Percentiles rank a stretch among this genome's conserved stretches.
phyloP scores from a whole-genome alignment of 2,797 vertebrate species.

The Babyrousa celebensis region DNA sequence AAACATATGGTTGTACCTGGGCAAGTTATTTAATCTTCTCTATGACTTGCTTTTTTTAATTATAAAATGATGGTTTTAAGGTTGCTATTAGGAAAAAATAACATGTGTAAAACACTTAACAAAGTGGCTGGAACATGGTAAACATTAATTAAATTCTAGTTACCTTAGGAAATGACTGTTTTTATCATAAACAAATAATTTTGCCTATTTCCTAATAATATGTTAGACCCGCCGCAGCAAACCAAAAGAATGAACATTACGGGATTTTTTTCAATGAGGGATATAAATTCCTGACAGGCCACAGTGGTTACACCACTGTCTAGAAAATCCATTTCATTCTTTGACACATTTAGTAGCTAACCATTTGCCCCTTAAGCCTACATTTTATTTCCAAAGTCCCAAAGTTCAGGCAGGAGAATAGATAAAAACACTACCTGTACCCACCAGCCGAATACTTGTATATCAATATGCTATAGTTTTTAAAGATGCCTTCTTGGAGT shows the following conservation, averaged over 20 bases:
- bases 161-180: slow-evolving; percentile 26
- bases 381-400: slow-evolving; percentile 13
- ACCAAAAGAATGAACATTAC: not conserved
- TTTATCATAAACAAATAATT: slow-evolving; percentile 34
- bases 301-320: not conserved
- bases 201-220: slow-evolving; percentile 11
- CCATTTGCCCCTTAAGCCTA: not conserved
- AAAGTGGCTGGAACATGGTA: not conserved
- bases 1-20: not conserved
- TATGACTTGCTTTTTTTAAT: slow-evolving; percentile 27
- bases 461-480: not conserved
- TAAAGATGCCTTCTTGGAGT: not conserved
- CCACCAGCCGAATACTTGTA: not conserved
- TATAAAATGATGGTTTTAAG: not conserved
- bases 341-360: not conserved
- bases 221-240: not conserved
- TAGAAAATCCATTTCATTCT: slow-evolving; percentile 46
- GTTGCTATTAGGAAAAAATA: slow-evolving; percentile 5
- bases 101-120: not conserved
- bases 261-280: not conserved
- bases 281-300: slow-evolving; percentile 1
- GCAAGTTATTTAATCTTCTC: not conserved
- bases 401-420: not conserved
- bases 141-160: slow-evolving; percentile 12
- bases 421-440: not conserved